Evolutionary conservation across 2,888 invertebrate species (phyloP).

Genomic region (Melitaea athalia): DNA sequence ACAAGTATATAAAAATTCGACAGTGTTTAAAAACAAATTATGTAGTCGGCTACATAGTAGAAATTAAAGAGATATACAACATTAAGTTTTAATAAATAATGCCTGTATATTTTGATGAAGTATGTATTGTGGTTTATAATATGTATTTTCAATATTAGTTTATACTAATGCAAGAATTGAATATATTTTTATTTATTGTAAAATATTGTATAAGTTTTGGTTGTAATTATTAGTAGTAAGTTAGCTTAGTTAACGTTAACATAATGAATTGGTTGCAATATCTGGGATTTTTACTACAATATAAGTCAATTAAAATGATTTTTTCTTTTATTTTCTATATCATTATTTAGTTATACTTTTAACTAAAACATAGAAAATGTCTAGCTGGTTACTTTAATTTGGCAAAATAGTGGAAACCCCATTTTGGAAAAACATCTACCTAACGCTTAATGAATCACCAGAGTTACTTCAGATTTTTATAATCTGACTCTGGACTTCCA

Average conservation of each 20-base stretch:
- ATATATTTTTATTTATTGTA: slow-evolving; percentile 38
- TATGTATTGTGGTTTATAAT: slow-evolving; percentile 11
- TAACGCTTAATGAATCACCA: too few relatives aligned
- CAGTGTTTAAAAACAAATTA: not conserved
- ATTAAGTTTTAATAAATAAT: slow-evolving; percentile 4
- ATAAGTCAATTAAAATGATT: slow-evolving; percentile 42
- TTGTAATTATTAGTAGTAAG: slow-evolving; percentile 32
- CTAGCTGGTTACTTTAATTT: too few relatives aligned
- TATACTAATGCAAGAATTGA: slow-evolving; percentile 25
- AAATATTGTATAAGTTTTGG: slow-evolving; percentile 34
- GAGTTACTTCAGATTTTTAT: too few relatives aligned
- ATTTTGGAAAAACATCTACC: too few relatives aligned
- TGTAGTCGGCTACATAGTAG: not conserved
- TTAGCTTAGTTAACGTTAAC: slow-evolving; percentile 27
- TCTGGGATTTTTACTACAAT: slow-evolving; percentile 41
- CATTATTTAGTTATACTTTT: not conserved
- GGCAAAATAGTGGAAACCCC: too few relatives aligned
- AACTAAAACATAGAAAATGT: too few relatives aligned
- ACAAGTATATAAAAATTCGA: not conserved
- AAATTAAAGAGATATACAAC: slow-evolving; percentile 1
- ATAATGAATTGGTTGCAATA: slow-evolving; percentile 38
- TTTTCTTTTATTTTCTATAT: slow-evolving; percentile 20
- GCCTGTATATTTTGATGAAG: slow-evolving; percentile 21
- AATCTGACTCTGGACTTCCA: too few relatives aligned
- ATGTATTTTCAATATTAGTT: slow-evolving; percentile 22